A percentile compares a stretch with the other conserved stretches of the same genome.
Conservation (phyloP, 1,140 invertebrate species). For the Trichonephila clavata region DNA sequence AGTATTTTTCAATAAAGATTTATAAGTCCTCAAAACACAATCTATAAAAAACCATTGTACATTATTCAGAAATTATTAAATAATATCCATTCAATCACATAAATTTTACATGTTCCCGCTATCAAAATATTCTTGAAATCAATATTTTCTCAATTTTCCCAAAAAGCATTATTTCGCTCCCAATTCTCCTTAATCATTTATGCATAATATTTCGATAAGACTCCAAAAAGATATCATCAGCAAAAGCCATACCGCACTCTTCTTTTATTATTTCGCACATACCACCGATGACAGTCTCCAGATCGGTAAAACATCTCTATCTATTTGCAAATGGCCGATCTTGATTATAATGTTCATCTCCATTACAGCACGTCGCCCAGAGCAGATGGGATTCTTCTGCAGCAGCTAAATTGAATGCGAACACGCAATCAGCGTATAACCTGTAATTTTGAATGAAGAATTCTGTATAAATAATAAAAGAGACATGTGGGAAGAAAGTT, state of each 20-base stretch:
- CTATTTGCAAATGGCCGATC: slow-evolving; percentile 30
- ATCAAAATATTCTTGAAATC: too few species aligned
- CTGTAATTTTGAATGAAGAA: slow-evolving; percentile 41
- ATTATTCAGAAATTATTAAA: too few species aligned
- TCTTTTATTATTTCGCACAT: not conserved
- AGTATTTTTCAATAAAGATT: too few species aligned
- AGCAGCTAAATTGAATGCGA: slow-evolving; percentile 46
- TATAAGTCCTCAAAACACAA: too few species aligned
- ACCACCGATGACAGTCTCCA: not conserved
- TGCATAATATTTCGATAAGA: not conserved
- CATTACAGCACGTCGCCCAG: not conserved
- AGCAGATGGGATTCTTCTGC: not conserved
- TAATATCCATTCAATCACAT: too few species aligned
- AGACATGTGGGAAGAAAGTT: not conserved
- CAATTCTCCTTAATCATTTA: too few species aligned
- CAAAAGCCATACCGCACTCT: not conserved
- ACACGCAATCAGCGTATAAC: slow-evolving; percentile 35
- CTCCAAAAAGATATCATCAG: not conserved
- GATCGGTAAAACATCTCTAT: slow-evolving; percentile 47
- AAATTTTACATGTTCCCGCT: too few species aligned
- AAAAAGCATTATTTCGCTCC: too few species aligned
- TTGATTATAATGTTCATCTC: slow-evolving; percentile 67
- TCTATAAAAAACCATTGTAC: too few species aligned
- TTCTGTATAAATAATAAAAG: slow-evolving; percentile 29
- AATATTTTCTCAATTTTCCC: too few species aligned